Base-by-base conservation (phyloP, 2,797 vertebrate species). In the Tympanoctomys barrerae region DNA sequence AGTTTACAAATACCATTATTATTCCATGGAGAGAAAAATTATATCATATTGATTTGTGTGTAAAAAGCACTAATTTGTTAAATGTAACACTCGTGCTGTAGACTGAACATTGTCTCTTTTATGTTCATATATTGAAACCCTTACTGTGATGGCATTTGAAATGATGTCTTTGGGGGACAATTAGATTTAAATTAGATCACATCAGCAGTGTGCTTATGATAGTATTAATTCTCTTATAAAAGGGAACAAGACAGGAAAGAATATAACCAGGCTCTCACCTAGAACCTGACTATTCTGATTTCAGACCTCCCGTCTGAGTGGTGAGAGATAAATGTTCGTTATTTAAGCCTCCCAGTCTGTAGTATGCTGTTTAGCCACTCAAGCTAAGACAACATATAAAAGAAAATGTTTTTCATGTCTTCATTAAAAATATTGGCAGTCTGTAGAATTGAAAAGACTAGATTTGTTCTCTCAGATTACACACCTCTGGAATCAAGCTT, bases 321-420 rank as follows among this genome's bases (percentile, higher is more conserved):
- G 54, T n/a, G 42, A 87, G 28, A 39, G 46, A 24, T 46, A 24
- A 75, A 87, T 59, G 2, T 14, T 14, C 68, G 28, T 26, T 62
- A 13, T 88, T 68, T 57, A 78, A 77, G 39, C 26, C 7, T 14
- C 24, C 79, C 6, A 54, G 52, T 8, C 71, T 24, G 16, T 28
- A 52, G 5, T 61, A 59, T 36, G 66, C 66, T 64, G 11, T 68
- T 52, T 39, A 52, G 3, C 33, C 66, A 21, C 61, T 42, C 33
- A 39, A 75, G 82, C 13, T 75, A 87, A 88, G 78, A 39, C 8
- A 64, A 52, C 28, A 46, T 82, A 2, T 57, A 33, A 91, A 64
- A 75, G 46, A 78, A 91, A 90, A 92, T 49, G 12, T 80, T 61
- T 94, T 77, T 77, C 49, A 22, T 64, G 31, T 49, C 59, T 92